Evolutionary conservation across 1,140 invertebrate species (phyloP), one percentile per base, ranked within the genome.

Genomic region (Dendrolimus punctatus): DNA sequence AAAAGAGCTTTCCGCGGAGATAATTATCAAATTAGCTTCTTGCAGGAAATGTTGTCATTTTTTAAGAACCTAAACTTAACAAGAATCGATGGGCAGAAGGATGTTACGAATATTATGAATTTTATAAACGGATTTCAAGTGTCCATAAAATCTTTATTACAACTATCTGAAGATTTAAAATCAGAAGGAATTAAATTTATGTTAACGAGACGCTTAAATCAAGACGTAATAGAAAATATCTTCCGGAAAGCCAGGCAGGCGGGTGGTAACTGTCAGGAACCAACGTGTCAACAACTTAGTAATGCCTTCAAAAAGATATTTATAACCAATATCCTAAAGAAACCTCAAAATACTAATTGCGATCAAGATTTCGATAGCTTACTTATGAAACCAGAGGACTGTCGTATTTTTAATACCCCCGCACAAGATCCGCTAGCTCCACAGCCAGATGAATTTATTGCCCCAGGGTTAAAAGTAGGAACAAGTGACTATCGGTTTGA

Each of bases 61-160:
- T 46, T 49, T 42, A 42, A n/a, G 8, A 41, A 51, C 44, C 10
- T 57, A 51, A 57, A 57, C 0, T 37, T 57, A 51, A 47, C 39
- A 47, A 57, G 39, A 38, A 47, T 23, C n/a, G 40, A 49, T 49
- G 46, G 43, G 8, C 42, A 46, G 40, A 47, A 42, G 5, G 39
- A 57, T 10, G 49, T 43, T 38, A 57, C 55, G 5, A 51, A 51
- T 43, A 51, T 7, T 5, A 47, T 57, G 44, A 51, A 57, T 51
- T 57, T 57, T 46, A 51, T 57, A 9, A 47, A 57, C 39, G 55
- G 49, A 5, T 57, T 57, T 46, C 39, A 57, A 46, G 49, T 57
- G 44, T 47, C 54, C 6, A 56, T 56, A 46, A 50, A 49, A 39
- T 55, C 53, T 48, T 23, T 54, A 37, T 40, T 41, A 36, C 40